Evolutionary conservation across 1,140 invertebrate genomes (phyloP), one percentile per base, ranked within the genome.

Genomic region (Bombyx mandarina): DNA sequence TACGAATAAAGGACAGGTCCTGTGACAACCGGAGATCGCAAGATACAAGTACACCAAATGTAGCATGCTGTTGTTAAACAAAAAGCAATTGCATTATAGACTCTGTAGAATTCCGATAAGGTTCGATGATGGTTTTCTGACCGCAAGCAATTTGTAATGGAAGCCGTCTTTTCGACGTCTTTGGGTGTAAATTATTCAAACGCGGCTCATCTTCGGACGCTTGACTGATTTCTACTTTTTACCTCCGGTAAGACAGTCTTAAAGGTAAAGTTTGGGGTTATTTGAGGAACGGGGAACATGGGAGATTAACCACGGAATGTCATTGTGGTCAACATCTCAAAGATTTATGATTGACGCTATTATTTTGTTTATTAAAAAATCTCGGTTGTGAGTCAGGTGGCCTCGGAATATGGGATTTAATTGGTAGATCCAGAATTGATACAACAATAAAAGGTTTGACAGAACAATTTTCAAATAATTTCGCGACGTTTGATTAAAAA

Each of bases 131-230:
- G 12, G 26, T 35, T 43, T 42, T 52, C 52, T 10, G 42, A 45
- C 45, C 54, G 66, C 53, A 58, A 57, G 50, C 26, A 50, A 18
- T 52, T 60, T 58, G 57, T 52, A 60, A 67, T 59, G 50, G 55
- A 52, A 62, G 47, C 60, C 63, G 63, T 65, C 63, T 68, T 56
- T 73, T 70, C 60, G 63, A 69, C 71, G 68, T 72, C 68, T 79
- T 76, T 73, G 75, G 69, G 71, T 79, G 77, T 79, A 77, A 82
- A 82, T 81, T 78, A 79, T 82, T 82, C 71, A 79, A 75, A 79
- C 63, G 58, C 60, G 66, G 64, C 65, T 81, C 76, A 75, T 79
- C 77, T 60, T 50, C 60, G 54, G 61, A 72, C 61, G 68, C 68
- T 69, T 54, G 65, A 63, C 62, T 71, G 66, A 65, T 65, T 35